These are phyloP conservation scores for Ciconia maguari DNA, from an alignment of 2,113 vertebrate species.

Conservation along the genomic window DNA sequence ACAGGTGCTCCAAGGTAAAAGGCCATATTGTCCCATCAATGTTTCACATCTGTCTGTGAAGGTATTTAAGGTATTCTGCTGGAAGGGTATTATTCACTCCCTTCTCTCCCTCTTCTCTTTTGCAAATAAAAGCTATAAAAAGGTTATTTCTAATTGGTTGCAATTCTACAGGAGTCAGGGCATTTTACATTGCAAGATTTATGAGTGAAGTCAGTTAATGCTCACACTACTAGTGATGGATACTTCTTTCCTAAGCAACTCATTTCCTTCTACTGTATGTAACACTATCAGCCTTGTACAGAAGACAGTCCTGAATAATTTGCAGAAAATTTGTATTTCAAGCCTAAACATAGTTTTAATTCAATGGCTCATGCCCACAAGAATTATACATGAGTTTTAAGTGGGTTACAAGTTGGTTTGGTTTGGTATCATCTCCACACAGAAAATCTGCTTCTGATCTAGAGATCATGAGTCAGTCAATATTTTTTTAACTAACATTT, in stretches of 20 bases:
- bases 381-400: neutral
- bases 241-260: neutral
- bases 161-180: neutral
- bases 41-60: neutral
- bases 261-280: neutral
- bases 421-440: neutral
- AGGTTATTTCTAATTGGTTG: neutral
- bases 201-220: neutral
- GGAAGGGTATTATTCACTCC: neutral
- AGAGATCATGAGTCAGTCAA: neutral
- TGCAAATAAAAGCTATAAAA: neutral
- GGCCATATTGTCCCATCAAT: neutral
- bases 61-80: neutral
- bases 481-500: neutral
- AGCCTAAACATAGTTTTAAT: neutral
- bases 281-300: neutral
- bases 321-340: neutral
- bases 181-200: neutral
- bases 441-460: neutral
- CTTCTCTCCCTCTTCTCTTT: neutral
- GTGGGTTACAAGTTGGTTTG: neutral
- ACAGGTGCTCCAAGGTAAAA: neutral
- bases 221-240: neutral
- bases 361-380: neutral
- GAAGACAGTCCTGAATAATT: neutral